Percentiles rank a stretch among this genome's conserved stretches.
phyloP scores from a whole-genome alignment of 1,140 invertebrate genomes.

The Lasioglossum albipes region DNA sequence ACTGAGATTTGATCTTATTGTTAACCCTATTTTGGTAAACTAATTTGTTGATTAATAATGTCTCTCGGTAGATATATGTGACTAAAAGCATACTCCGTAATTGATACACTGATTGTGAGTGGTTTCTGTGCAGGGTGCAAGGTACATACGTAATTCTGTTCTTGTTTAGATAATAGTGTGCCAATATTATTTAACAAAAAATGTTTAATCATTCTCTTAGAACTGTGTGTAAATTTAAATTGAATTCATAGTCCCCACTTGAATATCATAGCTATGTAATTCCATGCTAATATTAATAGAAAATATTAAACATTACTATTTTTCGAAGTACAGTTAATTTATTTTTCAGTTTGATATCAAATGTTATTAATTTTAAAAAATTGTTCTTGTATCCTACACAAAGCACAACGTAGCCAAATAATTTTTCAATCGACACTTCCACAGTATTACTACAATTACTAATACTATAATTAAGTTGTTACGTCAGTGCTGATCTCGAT shows the following conservation, averaged over 20 bases:
- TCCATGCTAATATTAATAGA: no score
- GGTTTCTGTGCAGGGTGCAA: slow-evolving; percentile 3
- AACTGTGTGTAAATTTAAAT: no score
- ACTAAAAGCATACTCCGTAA: not conserved
- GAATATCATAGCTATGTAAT: no score
- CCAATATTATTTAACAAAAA: no score
- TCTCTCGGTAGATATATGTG: slow-evolving; percentile 14
- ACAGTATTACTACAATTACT: not conserved
- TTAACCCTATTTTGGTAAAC: slow-evolving; percentile 25
- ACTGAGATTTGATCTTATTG: slow-evolving; percentile 15
- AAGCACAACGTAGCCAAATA: not conserved
- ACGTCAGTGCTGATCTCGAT: not conserved
- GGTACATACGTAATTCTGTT: not conserved
- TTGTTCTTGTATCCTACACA: not conserved
- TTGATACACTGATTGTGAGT: slow-evolving; percentile 1
- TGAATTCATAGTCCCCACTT: no score
- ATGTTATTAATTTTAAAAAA: no score
- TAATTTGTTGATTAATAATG: slow-evolving; percentile 19
- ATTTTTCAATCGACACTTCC: not conserved
- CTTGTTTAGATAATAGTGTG: no score
- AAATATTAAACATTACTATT: no score
- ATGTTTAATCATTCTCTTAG: no score
- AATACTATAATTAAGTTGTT: not conserved
- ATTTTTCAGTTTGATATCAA: no score
- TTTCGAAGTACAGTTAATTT: no score